These are phyloP conservation scores for Champsocephalus esox DNA, from an alignment of 2,797 vertebrate species.

Conservation along the genomic window DNA sequence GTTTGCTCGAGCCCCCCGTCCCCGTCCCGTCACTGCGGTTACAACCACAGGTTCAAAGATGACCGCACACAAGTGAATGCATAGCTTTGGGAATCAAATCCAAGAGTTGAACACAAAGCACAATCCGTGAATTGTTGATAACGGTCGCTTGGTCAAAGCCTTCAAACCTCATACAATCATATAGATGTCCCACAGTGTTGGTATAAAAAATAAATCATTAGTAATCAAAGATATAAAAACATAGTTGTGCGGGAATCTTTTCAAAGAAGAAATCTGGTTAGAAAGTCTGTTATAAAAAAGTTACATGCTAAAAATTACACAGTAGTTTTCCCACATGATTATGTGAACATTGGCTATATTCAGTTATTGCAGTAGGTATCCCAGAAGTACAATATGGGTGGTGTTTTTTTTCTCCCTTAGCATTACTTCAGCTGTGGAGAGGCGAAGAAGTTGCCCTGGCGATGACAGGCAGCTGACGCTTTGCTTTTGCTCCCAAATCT, in stretches of 20 bases:
- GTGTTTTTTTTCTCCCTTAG: not conserved
- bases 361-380: constrained; percentile 43
- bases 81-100: constrained; percentile 7
- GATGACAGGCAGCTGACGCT: constrained; percentile 78
- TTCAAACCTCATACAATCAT: constrained; percentile 25
- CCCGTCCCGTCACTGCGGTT: constrained; percentile 24
- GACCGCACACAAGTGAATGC: constrained; percentile 6
- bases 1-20: constrained; percentile 4
- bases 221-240: constrained; percentile 45
- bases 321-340: constrained; percentile 53
- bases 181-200: constrained; percentile 5
- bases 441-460: constrained; percentile 89
- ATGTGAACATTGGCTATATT: constrained; percentile 21
- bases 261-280: constrained; percentile 5
- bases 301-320: constrained; percentile 56
- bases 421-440: constrained; percentile 91
- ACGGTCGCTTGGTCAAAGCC: constrained; percentile 38
- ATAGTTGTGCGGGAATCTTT: constrained; percentile 13
- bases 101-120: constrained; percentile 13
- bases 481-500: constrained; percentile 94
- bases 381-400: constrained; percentile 8
- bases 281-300: constrained; percentile 10
- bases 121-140: constrained; percentile 1
- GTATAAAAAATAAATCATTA: constrained; percentile 41
- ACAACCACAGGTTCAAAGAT: constrained; percentile 63